Evolutionary conservation across 2,888 invertebrate species (phyloP).

Genomic region (Dasysyrphus albostriatus): DNA sequence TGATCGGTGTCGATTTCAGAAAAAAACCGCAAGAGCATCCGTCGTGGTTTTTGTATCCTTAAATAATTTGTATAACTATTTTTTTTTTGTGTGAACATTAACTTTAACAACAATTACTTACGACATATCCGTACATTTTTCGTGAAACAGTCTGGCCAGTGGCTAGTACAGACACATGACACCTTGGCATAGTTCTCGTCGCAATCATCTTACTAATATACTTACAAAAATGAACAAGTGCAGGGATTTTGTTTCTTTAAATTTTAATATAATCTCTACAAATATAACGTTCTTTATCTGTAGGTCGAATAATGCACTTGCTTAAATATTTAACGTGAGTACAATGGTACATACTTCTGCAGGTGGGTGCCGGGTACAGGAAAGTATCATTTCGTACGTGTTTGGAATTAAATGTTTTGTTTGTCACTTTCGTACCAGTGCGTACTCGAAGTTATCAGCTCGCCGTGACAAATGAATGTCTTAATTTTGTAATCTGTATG

Average conservation of each 20-base stretch:
- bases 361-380: constrained; percentile 38
- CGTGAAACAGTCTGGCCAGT: neutral
- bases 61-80: no score
- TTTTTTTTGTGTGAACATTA: neutral
- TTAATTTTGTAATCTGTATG: constrained; percentile 60
- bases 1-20: no score
- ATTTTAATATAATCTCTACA: constrained; percentile 4
- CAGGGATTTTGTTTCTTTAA: constrained; percentile 25
- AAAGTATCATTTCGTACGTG: constrained; percentile 35
- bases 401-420: constrained; percentile 34
- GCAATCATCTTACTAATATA: neutral
- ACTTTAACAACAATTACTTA: neutral
- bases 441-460: constrained; percentile 27
- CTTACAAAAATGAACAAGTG: constrained; percentile 50
- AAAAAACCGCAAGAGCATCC: no score
- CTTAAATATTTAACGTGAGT: constrained; percentile 3
- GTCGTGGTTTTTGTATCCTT: no score
- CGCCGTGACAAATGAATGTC: constrained; percentile 70
- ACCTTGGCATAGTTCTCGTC: constrained; percentile 16
- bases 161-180: constrained; percentile 7
- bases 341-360: constrained; percentile 18
- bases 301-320: constrained; percentile 54
- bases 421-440: constrained; percentile 9
- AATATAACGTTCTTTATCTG: constrained; percentile 28
- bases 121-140: neutral